A percentile compares a stretch with the other conserved stretches of the same genome.
Conservation (phyloP, 2,113 vertebrate species). For the Pterocles gutturalis region DNA sequence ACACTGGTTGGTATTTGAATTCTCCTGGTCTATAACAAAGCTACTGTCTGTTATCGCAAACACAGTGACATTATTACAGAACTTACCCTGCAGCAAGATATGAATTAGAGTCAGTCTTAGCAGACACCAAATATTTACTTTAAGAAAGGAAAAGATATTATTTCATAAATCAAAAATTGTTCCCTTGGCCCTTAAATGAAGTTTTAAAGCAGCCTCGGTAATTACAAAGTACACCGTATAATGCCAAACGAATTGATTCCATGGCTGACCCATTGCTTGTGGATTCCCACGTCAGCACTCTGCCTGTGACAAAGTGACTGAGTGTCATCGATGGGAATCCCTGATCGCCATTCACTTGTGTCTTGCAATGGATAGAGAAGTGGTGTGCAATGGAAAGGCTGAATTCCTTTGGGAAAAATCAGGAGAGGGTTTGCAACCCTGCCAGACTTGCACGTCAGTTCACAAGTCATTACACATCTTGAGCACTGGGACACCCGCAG, state of each 20-base stretch:
- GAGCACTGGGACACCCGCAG: accelerated
- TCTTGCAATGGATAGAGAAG: neutral
- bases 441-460: neutral
- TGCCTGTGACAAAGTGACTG: neutral
- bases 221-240: neutral
- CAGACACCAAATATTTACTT: slow-evolving; percentile 64
- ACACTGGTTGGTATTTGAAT: slow-evolving; percentile 18
- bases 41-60: slow-evolving; percentile 50
- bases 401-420: neutral
- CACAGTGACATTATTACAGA: slow-evolving; percentile 52
- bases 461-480: neutral
- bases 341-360: neutral
- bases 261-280: neutral
- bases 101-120: slow-evolving; percentile 62
- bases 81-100: slow-evolving; percentile 50
- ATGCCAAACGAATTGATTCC: neutral
- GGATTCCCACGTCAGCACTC: neutral
- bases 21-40: slow-evolving; percentile 45
- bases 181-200: slow-evolving; percentile 59
- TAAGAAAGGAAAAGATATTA: slow-evolving; percentile 65
- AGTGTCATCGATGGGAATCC: neutral
- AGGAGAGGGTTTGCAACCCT: neutral
- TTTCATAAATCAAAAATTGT: slow-evolving; percentile 73
- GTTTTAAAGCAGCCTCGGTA: neutral
- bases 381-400: accelerated